These are phyloP conservation scores for Peucedramus taeniatus DNA, from an alignment of 2,113 vertebrate genomes.

Conservation along the genomic window DNA sequence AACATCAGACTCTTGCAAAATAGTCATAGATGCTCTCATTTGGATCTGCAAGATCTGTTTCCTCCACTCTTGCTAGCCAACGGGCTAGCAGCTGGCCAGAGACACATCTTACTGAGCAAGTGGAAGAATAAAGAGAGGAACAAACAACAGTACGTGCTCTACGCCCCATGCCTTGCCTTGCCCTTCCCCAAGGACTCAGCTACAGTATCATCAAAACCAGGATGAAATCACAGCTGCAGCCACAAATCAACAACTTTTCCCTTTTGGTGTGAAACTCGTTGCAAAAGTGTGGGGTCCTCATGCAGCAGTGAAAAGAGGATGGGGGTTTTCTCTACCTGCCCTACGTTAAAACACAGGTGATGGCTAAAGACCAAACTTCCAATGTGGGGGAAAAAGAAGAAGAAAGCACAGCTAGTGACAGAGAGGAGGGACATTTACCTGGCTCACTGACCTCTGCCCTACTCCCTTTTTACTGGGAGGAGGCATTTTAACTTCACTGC, in stretches of 20 bases:
- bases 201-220: not conserved
- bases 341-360: not conserved
- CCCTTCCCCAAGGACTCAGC: not conserved
- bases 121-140: not conserved
- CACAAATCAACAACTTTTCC: not conserved
- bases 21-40: not conserved
- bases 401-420: not conserved
- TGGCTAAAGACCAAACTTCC: not conserved
- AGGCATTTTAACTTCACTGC: conserved; percentile 50
- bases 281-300: not conserved
- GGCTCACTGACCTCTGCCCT: not conserved
- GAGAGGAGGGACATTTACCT: not conserved
- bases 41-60: not conserved
- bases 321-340: rapidly evolving
- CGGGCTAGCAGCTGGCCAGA: not conserved
- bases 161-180: not conserved
- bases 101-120: not conserved
- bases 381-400: not conserved
- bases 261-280: not conserved
- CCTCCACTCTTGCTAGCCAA: not conserved
- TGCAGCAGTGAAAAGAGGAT: not conserved
- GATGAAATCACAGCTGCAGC: not conserved
- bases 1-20: not conserved
- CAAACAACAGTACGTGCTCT: not conserved
- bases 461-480: not conserved